Conservation (phyloP, 2,888 invertebrate genomes). For the Criorhina ranunculi region DNA sequence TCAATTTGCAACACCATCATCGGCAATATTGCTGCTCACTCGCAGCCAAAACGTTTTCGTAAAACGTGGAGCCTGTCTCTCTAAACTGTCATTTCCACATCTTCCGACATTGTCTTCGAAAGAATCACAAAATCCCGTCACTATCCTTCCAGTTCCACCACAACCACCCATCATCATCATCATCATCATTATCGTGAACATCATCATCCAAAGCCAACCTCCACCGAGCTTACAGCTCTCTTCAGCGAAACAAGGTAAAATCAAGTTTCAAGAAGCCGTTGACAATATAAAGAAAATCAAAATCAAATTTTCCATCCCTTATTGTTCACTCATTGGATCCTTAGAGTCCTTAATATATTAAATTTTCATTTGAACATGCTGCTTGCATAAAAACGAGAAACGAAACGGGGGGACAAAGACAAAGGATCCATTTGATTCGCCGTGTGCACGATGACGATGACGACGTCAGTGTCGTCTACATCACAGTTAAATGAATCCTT, state of each 20-base stretch:
- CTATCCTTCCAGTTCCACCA: neutral
- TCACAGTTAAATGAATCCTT: slow-evolving; percentile 65
- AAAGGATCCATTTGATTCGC: slow-evolving; percentile 67
- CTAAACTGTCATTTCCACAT: slow-evolving; percentile 64
- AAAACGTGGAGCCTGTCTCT: slow-evolving; percentile 40
- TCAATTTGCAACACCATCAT: slow-evolving; percentile 33
- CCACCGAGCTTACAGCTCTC: slow-evolving; percentile 7
- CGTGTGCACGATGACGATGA: slow-evolving; percentile 27
- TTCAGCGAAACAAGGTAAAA: slow-evolving; percentile 73
- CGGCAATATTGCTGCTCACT: slow-evolving; percentile 48
- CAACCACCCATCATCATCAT: neutral
- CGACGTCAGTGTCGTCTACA: slow-evolving; percentile 9
- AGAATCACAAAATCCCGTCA: slow-evolving; percentile 43
- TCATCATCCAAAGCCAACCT: slow-evolving; percentile 12
- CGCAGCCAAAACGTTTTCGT: slow-evolving; percentile 44
- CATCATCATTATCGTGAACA: slow-evolving; percentile 14
- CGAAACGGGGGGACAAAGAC: slow-evolving; percentile 62
- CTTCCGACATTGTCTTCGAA: slow-evolving; percentile 65
- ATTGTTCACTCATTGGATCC: slow-evolving; percentile 76
- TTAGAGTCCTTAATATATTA: slow-evolving; percentile 78
- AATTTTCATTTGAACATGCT: slow-evolving; percentile 79
- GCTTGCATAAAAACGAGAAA: slow-evolving; percentile 75
- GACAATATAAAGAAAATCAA: slow-evolving; percentile 77
- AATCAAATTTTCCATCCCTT: slow-evolving; percentile 78
- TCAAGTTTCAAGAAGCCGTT: slow-evolving; percentile 77